phyloP scores from a whole-genome alignment of 2,113 vertebrate species.

The Polyodon spathula region DNA sequence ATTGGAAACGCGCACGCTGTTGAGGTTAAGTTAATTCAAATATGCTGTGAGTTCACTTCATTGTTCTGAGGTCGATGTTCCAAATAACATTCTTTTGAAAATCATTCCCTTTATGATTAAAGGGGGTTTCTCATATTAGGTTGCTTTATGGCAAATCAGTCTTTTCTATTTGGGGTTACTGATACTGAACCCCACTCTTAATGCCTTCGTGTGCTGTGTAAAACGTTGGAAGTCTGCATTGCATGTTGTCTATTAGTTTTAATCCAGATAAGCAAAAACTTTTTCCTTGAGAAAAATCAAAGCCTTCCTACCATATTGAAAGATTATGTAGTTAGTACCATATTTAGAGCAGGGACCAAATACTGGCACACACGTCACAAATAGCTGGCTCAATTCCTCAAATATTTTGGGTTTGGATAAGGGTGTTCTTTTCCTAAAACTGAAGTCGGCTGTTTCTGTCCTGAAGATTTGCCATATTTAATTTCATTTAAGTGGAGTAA shows the following conservation, averaged over 20 bases:
- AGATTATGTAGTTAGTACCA: background rate
- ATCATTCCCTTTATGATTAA: conserved; percentile 7
- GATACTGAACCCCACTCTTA: background rate
- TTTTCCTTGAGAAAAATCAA: background rate
- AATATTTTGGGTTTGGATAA: background rate
- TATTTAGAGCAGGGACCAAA: background rate
- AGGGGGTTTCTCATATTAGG: conserved; percentile 3
- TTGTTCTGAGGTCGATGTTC: conserved; percentile 19
- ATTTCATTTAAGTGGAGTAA: background rate
- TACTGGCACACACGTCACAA: background rate
- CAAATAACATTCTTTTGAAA: conserved; percentile 16
- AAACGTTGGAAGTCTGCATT: background rate
- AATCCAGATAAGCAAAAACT: too few species aligned
- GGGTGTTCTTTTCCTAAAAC: background rate
- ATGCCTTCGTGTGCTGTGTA: background rate
- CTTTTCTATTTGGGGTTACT: background rate
- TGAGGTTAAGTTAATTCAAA: conserved; percentile 6
- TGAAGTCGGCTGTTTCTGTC: background rate
- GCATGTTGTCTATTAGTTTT: background rate
- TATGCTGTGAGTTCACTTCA: conserved; percentile 7
- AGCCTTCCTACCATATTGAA: background rate
- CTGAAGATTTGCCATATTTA: background rate
- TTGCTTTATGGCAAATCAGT: background rate
- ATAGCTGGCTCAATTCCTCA: background rate
- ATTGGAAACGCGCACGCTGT: background rate